phyloP scores from a whole-genome alignment of 2,888 invertebrate species.

The Ormia ochracea region DNA sequence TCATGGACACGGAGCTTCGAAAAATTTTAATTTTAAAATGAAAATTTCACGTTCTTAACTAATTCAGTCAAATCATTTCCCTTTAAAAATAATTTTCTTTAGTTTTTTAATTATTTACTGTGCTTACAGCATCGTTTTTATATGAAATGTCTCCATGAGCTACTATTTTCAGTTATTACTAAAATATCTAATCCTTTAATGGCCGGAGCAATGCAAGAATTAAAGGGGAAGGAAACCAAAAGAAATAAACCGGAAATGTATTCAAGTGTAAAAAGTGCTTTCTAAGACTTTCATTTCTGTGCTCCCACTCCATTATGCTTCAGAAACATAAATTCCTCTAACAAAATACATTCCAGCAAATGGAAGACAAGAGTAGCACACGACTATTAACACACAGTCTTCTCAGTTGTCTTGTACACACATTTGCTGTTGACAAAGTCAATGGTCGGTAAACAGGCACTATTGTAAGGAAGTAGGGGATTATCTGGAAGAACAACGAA shows the following conservation, averaged over 20 bases:
- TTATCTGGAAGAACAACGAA: too few species aligned
- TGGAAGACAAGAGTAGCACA: background rate
- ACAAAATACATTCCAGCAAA: constrained; percentile 16
- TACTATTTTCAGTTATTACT: constrained; percentile 6
- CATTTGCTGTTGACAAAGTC: too few species aligned
- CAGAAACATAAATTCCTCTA: background rate
- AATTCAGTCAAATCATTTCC: too few species aligned
- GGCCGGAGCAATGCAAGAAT: background rate
- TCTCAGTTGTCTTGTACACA: too few species aligned
- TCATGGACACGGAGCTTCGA: too few species aligned
- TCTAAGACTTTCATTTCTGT: constrained; percentile 6
- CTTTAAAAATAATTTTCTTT: too few species aligned
- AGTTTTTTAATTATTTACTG: too few species aligned
- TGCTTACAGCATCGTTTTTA: background rate
- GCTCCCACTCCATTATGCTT: background rate
- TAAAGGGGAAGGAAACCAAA: background rate
- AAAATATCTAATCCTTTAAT: constrained; percentile 19
- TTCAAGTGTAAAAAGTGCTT: constrained; percentile 46
- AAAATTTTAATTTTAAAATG: too few species aligned
- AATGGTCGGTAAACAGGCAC: too few species aligned
- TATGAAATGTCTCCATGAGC: background rate
- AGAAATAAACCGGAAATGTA: constrained; percentile 10
- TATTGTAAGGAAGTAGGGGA: too few species aligned
- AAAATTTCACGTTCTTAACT: too few species aligned
- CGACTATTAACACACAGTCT: too few species aligned